These are phyloP conservation scores for Heptranchias perlo DNA, from an alignment of 2,113 vertebrate genomes.

Conservation along the genomic window DNA sequence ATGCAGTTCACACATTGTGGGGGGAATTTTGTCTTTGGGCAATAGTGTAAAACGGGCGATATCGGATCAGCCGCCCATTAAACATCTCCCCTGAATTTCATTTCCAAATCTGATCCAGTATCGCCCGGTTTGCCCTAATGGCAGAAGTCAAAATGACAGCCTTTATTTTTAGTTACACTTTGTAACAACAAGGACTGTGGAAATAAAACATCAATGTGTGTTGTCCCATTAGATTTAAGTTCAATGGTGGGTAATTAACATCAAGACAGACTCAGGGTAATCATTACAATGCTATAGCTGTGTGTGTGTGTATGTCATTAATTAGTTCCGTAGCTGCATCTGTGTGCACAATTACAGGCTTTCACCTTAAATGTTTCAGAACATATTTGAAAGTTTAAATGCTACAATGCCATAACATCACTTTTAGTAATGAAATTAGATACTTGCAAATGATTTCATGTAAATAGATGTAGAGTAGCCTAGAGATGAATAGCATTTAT, in stretches of 20 bases:
- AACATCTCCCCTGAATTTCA: not conserved
- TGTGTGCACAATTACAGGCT: not conserved
- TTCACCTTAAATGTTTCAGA: not conserved
- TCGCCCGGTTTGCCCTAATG: not conserved
- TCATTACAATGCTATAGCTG: not conserved
- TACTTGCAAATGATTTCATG: not conserved
- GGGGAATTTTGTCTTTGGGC: no score
- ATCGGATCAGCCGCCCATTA: not conserved
- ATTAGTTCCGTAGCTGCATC: constrained; percentile 12
- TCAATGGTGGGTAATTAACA: not conserved
- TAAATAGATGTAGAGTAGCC: not conserved
- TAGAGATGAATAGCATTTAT: not conserved
- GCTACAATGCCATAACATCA: not conserved
- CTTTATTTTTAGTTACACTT: not conserved
- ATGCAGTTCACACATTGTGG: not conserved
- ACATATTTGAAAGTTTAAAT: not conserved
- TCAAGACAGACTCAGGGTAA: not conserved
- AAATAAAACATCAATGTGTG: not conserved
- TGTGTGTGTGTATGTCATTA: constrained; percentile 29
- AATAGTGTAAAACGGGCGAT: not conserved
- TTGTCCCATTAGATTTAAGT: not conserved
- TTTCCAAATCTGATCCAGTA: not conserved
- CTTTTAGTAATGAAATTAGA: not conserved
- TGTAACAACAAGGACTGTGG: not conserved
- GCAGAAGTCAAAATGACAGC: not conserved